Evolutionary conservation across 1,140 invertebrate species (phyloP), one percentile per base, ranked within the genome.

Genomic region (Drosophila equinoxialis): DNA sequence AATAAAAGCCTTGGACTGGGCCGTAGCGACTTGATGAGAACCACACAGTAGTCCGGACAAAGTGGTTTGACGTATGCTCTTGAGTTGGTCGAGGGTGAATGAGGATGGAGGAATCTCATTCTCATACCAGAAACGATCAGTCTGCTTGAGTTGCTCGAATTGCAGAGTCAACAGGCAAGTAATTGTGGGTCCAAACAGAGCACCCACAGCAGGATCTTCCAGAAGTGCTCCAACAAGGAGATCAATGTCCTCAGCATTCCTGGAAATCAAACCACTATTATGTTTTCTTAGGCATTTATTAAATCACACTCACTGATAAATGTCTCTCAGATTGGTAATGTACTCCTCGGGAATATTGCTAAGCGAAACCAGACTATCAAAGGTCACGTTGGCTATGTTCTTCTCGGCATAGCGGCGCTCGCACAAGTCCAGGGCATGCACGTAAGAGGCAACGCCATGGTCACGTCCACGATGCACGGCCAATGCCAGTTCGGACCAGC

Each of bases 81-180:
- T 94, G 1, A 99, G 93, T 92, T 99, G 98, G 58, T 95, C 95
- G 65, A 94, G 82, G 6, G 94, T 95, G 71, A 98, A 95, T 6
- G 97, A 95, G 1, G 97, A 97, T 0, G 97, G 97, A 0, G 97
- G 97, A 33, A 98, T 94, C 89, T 98, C 98, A 87, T 98, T 98
- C 92, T 99, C 98, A 81, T 98, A 99, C 97, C 98, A 99, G 85
- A 98, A 99, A 65, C 98, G 94, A 93, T 98, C 97, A 39, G 96
- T 96, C 79, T 96, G 95, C 71, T 96, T 95, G 1, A 97, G 91
- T 59, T 95, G 95, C 33, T 94, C 94, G 79, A 98, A 97, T 86
- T 98, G 97, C 26, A 95, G 90, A 11, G 95, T 95, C 0, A 98
- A 82, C 1, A 98, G 93, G 86, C 97, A 98, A n/a, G 95, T 95